Evolutionary conservation across 2,797 vertebrate species (phyloP).

Genomic region (Erithacus rubecula): DNA sequence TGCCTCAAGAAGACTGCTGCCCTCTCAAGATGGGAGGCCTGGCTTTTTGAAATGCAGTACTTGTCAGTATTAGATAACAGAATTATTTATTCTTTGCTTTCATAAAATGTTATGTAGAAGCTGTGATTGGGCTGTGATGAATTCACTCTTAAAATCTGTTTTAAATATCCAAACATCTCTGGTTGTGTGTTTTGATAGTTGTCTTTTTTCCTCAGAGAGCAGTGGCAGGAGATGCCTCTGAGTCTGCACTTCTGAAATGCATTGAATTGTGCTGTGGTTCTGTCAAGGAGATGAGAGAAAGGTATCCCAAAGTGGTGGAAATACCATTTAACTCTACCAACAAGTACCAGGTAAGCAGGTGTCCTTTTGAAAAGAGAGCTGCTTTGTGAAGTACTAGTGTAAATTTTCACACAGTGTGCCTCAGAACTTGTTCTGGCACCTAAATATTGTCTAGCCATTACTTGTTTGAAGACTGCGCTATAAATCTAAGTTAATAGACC

Average conservation of each 20-base stretch:
- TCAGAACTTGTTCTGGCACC: background rate
- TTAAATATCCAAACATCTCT: background rate
- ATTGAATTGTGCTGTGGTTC: conserved; percentile 95
- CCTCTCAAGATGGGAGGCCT: background rate
- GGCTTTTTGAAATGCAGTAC: background rate
- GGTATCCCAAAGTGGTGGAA: conserved; percentile 84
- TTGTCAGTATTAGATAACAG: background rate
- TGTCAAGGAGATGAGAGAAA: conserved; percentile 86
- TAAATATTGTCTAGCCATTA: background rate
- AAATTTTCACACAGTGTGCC: background rate
- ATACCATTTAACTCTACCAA: conserved; percentile 98
- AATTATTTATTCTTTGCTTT: background rate
- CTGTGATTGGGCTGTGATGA: background rate
- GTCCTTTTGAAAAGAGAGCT: background rate
- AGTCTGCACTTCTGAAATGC: conserved; percentile 92
- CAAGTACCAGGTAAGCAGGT: conserved; percentile 88
- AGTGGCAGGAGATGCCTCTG: conserved; percentile 92
- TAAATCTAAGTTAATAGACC: background rate
- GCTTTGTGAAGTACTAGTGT: background rate
- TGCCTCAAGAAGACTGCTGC: background rate
- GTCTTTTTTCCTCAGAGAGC: conserved; percentile 78
- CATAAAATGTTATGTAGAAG: background rate
- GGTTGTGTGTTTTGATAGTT: background rate
- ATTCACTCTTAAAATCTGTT: background rate
- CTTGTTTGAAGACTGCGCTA: background rate